These are phyloP conservation scores for Whitmania pigra DNA, from an alignment of 1,140 invertebrate genomes.

Conservation along the genomic window DNA sequence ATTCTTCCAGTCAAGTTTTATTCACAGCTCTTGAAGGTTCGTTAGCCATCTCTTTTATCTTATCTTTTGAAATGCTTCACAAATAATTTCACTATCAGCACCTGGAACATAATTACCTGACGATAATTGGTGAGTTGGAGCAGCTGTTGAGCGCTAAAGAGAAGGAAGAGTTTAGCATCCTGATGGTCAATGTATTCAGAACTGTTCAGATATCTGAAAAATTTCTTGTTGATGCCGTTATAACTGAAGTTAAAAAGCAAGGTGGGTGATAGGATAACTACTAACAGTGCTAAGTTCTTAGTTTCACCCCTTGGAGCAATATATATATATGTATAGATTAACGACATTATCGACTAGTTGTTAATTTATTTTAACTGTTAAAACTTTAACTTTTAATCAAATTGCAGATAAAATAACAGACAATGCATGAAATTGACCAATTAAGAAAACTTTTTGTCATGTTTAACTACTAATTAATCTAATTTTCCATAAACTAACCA, in stretches of 20 bases:
- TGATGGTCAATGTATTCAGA: conserved; percentile 76
- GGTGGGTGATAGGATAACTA: conserved; percentile 44
- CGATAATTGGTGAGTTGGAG: conserved; percentile 70
- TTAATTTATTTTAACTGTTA: too few species aligned
- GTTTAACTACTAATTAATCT: too few species aligned
- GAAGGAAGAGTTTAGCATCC: conserved; percentile 65
- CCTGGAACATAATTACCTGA: conserved; percentile 63
- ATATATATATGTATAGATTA: too few species aligned
- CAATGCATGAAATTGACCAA: not conserved
- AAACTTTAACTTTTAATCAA: too few species aligned
- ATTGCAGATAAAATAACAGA: not conserved
- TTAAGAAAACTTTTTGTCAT: too few species aligned
- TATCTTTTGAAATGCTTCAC: not conserved
- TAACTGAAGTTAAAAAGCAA: conserved; percentile 72
- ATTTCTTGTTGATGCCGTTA: conserved; percentile 79
- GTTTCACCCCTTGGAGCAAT: too few species aligned
- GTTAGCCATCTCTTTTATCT: not conserved
- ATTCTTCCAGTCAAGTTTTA: conserved; percentile 13
- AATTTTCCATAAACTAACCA: too few species aligned
- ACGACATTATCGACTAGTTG: too few species aligned
- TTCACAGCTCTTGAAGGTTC: not conserved
- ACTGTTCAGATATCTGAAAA: conserved; percentile 67
- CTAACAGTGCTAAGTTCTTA: too few species aligned
- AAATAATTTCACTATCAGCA: conserved; percentile 47
- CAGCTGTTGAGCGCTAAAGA: conserved; percentile 79